Evolutionary conservation across 2,888 invertebrate species (phyloP).

Genomic region (Esperia sulphurella): DNA sequence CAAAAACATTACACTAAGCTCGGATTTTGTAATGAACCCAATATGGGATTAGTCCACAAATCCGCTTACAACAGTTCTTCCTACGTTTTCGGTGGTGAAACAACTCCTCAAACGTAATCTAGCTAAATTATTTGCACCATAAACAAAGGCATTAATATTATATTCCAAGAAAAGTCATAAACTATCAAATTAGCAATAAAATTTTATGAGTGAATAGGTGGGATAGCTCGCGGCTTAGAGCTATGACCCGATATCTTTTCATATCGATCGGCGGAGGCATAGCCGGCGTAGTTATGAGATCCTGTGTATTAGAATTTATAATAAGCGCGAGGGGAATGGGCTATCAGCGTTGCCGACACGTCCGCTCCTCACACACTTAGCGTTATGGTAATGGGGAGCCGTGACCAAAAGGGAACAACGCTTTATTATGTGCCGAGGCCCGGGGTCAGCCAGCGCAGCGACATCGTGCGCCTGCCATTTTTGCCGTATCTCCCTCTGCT

Average conservation of each 20-base stretch:
- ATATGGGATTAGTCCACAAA: conserved; percentile 52
- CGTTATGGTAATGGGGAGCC: conserved; percentile 55
- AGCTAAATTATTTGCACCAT: conserved; percentile 27
- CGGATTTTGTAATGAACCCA: conserved; percentile 48
- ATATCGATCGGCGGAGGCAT: conserved; percentile 45
- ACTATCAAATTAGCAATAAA: conserved; percentile 47
- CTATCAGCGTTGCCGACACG: conserved; percentile 34
- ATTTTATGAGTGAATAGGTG: conserved; percentile 37
- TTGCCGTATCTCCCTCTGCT: conserved; percentile 54
- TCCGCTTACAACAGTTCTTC: conserved; percentile 37
- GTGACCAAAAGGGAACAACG: conserved; percentile 53
- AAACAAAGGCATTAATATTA: conserved; percentile 11
- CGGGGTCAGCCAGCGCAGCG: conserved; percentile 45
- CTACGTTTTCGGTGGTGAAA: conserved; percentile 40
- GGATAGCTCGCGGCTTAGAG: conserved; percentile 32
- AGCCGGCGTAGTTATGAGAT: conserved; percentile 34
- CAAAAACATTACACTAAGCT: conserved; percentile 44
- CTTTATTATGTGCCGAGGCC: conserved; percentile 37
- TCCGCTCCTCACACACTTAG: conserved; percentile 48
- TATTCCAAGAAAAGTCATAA: conserved; percentile 21
- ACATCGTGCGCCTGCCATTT: conserved; percentile 65
- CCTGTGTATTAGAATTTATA: conserved; percentile 50
- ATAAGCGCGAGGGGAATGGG: conserved; percentile 34
- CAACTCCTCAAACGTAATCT: conserved; percentile 15
- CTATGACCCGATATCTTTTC: conserved; percentile 48